These are phyloP conservation scores for Lethrus apterus DNA, from an alignment of 1,140 invertebrate species.

Conservation along the genomic window DNA sequence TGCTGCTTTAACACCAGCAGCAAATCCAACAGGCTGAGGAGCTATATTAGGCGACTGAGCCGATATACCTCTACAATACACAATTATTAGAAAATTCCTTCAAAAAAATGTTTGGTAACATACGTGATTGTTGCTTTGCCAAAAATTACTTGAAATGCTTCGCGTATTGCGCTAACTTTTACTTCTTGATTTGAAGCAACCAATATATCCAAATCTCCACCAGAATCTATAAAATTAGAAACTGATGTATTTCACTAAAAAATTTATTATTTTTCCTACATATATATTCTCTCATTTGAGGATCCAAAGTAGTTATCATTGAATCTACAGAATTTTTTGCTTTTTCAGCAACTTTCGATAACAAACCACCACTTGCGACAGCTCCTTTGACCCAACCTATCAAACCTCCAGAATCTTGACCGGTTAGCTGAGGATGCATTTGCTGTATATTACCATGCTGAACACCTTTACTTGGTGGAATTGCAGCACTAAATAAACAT, in stretches of 20 bases:
- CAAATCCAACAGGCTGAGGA: slow-evolving; percentile 70
- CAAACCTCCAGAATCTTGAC: slow-evolving; percentile 43
- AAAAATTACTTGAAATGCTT: slow-evolving; percentile 76
- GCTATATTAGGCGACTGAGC: slow-evolving; percentile 52
- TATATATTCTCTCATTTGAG: slow-evolving; percentile 83
- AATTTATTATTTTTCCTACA: slow-evolving; percentile 46
- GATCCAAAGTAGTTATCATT: slow-evolving; percentile 82
- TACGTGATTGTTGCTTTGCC: slow-evolving; percentile 69
- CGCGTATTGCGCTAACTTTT: slow-evolving; percentile 69
- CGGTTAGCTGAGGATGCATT: slow-evolving; percentile 37
- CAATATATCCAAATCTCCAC: slow-evolving; percentile 66
- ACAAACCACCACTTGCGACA: slow-evolving; percentile 43
- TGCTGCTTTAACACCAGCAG: slow-evolving; percentile 61
- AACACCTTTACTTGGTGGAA: slow-evolving; percentile 49
- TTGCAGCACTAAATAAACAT: slow-evolving; percentile 44
- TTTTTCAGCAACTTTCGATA: slow-evolving; percentile 63
- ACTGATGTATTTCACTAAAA: background rate
- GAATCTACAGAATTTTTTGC: slow-evolving; percentile 77
- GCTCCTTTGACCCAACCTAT: slow-evolving; percentile 53
- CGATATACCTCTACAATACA: slow-evolving; percentile 47
- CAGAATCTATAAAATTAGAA: slow-evolving; percentile 57
- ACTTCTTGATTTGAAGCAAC: slow-evolving; percentile 73
- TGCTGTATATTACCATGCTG: slow-evolving; percentile 35
- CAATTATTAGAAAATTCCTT: background rate
- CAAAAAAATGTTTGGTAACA: slow-evolving; percentile 7